Conservation (phyloP, 2,888 invertebrate species). For the Dasypogon diadema region DNA sequence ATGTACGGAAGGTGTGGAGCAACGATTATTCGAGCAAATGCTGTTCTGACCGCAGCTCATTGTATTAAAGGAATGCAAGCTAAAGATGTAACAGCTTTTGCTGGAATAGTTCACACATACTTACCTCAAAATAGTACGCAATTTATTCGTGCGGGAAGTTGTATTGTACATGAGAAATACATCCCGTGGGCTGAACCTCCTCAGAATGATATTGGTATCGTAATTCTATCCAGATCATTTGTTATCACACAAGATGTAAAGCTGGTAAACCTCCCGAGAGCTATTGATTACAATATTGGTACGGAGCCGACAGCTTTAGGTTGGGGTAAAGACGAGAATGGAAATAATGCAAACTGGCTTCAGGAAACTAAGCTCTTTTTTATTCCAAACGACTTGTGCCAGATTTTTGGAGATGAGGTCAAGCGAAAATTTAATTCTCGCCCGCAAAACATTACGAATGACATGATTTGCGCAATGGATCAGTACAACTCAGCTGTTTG, state of each 20-base stretch:
- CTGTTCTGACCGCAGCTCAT: slow-evolving; percentile 8
- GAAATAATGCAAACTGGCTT: neutral
- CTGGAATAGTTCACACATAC: neutral
- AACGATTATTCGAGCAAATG: neutral
- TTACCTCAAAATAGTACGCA: neutral
- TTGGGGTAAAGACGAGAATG: neutral
- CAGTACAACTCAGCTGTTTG: neutral
- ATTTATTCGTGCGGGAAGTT: neutral
- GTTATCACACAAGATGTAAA: neutral
- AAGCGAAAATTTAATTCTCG: neutral
- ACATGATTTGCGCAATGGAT: neutral
- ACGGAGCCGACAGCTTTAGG: neutral
- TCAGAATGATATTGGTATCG: neutral
- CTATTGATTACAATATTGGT: neutral
- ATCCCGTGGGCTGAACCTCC: neutral
- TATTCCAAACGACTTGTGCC: neutral
- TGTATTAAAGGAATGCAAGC: neutral
- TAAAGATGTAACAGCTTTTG: neutral
- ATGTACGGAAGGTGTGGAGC: neutral
- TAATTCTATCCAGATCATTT: neutral
- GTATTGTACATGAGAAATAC: neutral
- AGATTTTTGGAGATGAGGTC: neutral
- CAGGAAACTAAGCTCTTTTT: neutral
- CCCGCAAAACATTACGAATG: neutral
- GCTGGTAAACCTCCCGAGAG: neutral